phyloP scores from a whole-genome alignment of 2,113 vertebrate species.

The Ciconia boyciana region DNA sequence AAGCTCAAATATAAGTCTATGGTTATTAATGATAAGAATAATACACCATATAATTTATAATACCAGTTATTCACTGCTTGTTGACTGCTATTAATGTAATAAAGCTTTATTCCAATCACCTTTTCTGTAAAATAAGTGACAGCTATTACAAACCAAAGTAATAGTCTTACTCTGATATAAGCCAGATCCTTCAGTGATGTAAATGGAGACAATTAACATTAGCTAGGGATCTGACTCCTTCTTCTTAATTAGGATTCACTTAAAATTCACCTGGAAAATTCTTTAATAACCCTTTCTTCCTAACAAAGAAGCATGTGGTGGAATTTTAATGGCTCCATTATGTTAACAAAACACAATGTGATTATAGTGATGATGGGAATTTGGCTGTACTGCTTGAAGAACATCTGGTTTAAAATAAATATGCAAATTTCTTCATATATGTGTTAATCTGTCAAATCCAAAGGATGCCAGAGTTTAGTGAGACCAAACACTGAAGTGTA shows the following conservation, averaged over 20 bases:
- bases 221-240: not conserved
- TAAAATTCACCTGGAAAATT: slow-evolving; percentile 44
- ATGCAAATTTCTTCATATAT: slow-evolving; percentile 61
- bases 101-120: not conserved
- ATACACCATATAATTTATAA: not conserved
- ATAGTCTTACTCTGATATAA: not conserved
- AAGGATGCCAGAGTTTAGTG: slow-evolving; percentile 27
- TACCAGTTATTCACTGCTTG: not conserved
- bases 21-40: not conserved
- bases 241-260: slow-evolving; percentile 5
- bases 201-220: not conserved
- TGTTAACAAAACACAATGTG: slow-evolving; percentile 20
- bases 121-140: not conserved
- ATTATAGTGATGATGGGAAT: slow-evolving; percentile 35
- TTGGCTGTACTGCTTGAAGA: slow-evolving; percentile 14
- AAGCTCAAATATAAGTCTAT: not conserved
- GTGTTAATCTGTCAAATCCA: slow-evolving; percentile 65
- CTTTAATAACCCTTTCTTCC: not conserved
- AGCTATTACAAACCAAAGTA: not conserved
- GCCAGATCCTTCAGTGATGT: not conserved
- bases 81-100: not conserved
- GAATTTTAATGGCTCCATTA: slow-evolving; percentile 58
- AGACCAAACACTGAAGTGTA: not conserved
- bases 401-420: slow-evolving; percentile 67
- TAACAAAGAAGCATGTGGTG: not conserved